Evolutionary conservation across 1,140 invertebrate genomes (phyloP).

Genomic region (Drosophila rufa): DNA sequence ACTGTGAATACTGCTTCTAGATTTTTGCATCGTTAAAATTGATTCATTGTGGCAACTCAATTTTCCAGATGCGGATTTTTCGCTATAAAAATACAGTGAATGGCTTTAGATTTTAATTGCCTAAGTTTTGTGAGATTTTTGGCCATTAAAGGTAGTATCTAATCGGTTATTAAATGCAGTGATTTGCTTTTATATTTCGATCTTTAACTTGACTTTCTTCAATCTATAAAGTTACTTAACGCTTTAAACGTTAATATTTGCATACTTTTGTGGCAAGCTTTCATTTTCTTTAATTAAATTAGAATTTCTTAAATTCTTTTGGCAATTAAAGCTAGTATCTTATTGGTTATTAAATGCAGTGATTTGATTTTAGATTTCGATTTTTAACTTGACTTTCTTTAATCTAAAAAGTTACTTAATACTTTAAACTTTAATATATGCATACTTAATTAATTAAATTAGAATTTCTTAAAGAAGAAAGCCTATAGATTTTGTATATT

Average conservation of each 20-base stretch:
- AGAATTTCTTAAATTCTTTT: background rate
- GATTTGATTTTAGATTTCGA: background rate
- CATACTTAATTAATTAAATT: too few species aligned
- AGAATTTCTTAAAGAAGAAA: background rate
- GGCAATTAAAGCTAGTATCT: slow-evolving; percentile 3
- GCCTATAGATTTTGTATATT: too few species aligned
- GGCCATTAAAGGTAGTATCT: slow-evolving; percentile 6
- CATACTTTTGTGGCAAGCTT: background rate
- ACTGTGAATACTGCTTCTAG: slow-evolving; percentile 5
- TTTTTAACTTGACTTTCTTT: background rate
- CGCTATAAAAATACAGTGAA: slow-evolving; percentile 14
- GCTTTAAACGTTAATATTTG: background rate
- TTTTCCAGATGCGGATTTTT: slow-evolving; percentile 5
- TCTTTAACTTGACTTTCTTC: background rate
- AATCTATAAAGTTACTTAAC: too few species aligned
- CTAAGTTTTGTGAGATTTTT: background rate
- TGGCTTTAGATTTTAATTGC: background rate
- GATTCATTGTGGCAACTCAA: slow-evolving; percentile 15
- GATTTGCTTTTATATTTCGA: background rate
- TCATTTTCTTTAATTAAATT: background rate
- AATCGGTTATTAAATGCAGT: slow-evolving; percentile 1
- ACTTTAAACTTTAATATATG: background rate
- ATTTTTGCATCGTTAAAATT: slow-evolving; percentile 15
- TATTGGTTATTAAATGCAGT: background rate
- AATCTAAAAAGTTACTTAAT: too few species aligned